Base-by-base conservation (phyloP, 2,797 vertebrate genomes). In the Acanthiza pusilla region DNA sequence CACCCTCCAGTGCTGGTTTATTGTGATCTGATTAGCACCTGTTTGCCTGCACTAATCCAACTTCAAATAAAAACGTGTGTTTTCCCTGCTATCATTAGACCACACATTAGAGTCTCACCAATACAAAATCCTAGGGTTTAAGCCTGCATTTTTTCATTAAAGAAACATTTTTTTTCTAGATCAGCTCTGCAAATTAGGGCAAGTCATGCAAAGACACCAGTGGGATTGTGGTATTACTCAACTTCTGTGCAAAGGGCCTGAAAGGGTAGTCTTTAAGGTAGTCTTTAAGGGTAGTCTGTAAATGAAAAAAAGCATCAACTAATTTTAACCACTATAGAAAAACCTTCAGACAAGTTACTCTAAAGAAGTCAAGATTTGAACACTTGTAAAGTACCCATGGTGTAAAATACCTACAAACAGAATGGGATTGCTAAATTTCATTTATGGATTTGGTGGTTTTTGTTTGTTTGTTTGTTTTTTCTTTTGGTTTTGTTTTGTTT, bases 11-110 rank as follows among this genome's bases (percentile, higher is more conserved):
- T 76, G 57, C 55, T 88, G 50, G 70, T 96, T 95, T 83, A 88
- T 38, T 92, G 53, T 93, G 91, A 96, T 96, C 91, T 96, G 93
- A 97, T 96, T 96, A 97, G 83, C 75, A 95, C 93, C 93, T 95
- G 95, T 94, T 96, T 93, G 66, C 75, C 72, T 82, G 60, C 47
- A 93, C 62, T 96, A 95, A 96, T 95, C 94, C 88, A 61, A 88
- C 91, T 96, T 97, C 95, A 96, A 96, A 97, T 78, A 77, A 86
- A 94, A 93, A 80, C 0, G 0, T 55, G 51, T 87, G 36, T 68
- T 93, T 96, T 86, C 50, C 36, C 48, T 32, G 16, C 68, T 94
- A 82, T 89, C 80, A 83, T 91, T 82, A 93, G 71, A 89, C 58
- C 12, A 89, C 81, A 95, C 36, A 62, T 80, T 91, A 93, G 51